A percentile compares a stretch with the other conserved stretches of the same genome.
Evolutionary conservation across 1,140 invertebrate genomes (phyloP).

Genomic region (Brachionus angularis): DNA sequence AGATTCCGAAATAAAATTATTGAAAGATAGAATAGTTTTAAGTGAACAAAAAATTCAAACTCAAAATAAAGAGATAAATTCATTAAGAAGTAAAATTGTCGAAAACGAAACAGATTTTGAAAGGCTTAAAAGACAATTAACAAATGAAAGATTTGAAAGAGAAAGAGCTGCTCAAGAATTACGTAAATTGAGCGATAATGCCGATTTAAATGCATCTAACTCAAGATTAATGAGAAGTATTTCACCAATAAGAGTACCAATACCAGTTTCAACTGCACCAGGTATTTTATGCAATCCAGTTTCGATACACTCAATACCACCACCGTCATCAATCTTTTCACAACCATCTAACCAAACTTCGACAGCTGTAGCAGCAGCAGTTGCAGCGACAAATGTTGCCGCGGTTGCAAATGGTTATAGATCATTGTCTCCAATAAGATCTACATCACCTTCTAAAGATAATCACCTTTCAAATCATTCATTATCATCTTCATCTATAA

Average conservation of each 20-base stretch:
- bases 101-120: constrained; percentile 57
- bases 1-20: constrained; percentile 55
- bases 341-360: too few species aligned
- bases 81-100: constrained; percentile 53
- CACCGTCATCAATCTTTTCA: constrained; percentile 12
- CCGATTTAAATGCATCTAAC: constrained; percentile 23
- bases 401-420: constrained; percentile 32
- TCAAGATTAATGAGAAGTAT: background rate
- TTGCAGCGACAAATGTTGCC: constrained; percentile 29
- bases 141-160: constrained; percentile 58
- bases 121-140: constrained; percentile 53
- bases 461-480: constrained; percentile 4
- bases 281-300: background rate
- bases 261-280: background rate
- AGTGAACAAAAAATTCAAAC: constrained; percentile 58
- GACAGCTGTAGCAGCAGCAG: constrained; percentile 19
- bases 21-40: constrained; percentile 55
- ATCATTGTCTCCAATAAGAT: constrained; percentile 34
- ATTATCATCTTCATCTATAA: background rate
- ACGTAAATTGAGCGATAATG: constrained; percentile 23
- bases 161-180: constrained; percentile 42
- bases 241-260: background rate
- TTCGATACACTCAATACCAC: background rate
- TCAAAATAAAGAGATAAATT: constrained; percentile 54
- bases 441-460: constrained; percentile 29